Evolutionary conservation across 2,113 vertebrate genomes (phyloP).

Genomic region (Callipepla squamata): DNA sequence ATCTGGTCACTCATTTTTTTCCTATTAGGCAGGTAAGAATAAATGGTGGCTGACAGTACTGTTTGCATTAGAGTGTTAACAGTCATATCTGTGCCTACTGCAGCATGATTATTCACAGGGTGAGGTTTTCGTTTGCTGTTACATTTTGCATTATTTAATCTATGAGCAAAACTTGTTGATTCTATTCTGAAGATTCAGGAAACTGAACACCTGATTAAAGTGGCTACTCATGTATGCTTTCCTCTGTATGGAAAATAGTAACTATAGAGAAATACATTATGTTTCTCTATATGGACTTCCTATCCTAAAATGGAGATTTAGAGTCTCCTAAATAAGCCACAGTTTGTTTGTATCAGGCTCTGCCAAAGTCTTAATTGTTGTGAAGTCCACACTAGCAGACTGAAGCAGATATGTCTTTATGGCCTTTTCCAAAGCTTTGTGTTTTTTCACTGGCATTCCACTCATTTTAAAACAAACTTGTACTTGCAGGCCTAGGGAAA

Average conservation of each 20-base stretch:
- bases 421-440: neutral
- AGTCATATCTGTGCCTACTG: neutral
- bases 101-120: neutral
- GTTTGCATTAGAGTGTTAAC: neutral
- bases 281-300: neutral
- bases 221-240: neutral
- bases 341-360: neutral
- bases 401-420: neutral
- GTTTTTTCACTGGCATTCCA: neutral
- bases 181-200: neutral
- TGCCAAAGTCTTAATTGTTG: neutral
- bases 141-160: slow-evolving; percentile 3
- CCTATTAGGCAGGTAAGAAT: neutral
- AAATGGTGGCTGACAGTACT: neutral
- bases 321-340: neutral
- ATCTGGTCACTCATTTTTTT: neutral
- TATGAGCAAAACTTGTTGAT: neutral
- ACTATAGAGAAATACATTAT: neutral
- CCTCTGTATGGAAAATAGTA: neutral
- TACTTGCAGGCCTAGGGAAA: neutral
- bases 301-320: neutral
- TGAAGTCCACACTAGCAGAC: neutral
- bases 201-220: neutral
- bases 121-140: neutral
- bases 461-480: neutral